Conservation (phyloP, 1,140 invertebrate species). For the Drosophila bocki region DNA sequence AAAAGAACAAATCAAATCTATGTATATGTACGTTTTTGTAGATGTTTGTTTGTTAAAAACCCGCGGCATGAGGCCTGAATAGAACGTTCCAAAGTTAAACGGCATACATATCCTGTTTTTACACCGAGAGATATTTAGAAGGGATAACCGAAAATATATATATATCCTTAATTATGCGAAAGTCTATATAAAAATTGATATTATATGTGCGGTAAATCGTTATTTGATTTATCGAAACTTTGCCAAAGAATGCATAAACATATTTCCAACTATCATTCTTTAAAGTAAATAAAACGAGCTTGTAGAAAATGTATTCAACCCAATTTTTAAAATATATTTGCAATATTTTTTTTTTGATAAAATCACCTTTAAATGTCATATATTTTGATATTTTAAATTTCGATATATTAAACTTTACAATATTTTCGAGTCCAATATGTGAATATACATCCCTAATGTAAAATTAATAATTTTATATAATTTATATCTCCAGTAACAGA, state of each 20-base stretch:
- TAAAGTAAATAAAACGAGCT: not conserved
- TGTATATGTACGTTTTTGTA: constrained; percentile 44
- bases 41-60: constrained; percentile 50
- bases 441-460: not conserved
- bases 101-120: constrained; percentile 31
- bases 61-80: not conserved
- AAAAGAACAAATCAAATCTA: constrained; percentile 10
- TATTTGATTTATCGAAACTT: not conserved
- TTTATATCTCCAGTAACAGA: not conserved
- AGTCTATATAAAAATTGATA: no score
- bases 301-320: not conserved
- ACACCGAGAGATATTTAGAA: not conserved
- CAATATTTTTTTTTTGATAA: not conserved
- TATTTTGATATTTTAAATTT: not conserved
- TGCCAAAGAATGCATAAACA: not conserved
- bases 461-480: not conserved
- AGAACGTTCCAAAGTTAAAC: constrained; percentile 7
- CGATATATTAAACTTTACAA: not conserved
- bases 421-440: not conserved
- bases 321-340: not conserved
- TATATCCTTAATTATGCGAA: no score
- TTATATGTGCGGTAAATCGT: not conserved
- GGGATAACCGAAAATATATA: not conserved
- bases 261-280: not conserved
- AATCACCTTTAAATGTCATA: not conserved